phyloP scores from a whole-genome alignment of 1,140 invertebrate species.

The Venturia canescens region DNA sequence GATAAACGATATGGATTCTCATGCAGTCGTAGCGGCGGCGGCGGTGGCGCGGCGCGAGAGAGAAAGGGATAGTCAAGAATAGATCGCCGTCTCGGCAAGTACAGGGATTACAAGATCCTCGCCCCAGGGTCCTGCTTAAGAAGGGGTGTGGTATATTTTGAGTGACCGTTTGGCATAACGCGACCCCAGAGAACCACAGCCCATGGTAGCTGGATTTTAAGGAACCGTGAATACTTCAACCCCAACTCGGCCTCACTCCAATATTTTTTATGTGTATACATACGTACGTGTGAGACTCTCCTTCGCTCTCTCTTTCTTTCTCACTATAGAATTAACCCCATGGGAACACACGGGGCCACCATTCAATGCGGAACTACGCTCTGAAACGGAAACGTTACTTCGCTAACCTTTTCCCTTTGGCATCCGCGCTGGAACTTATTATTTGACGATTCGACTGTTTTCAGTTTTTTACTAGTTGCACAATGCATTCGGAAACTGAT shows the following conservation, averaged over 20 bases:
- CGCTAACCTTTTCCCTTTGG: constrained; percentile 21
- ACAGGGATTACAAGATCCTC: constrained; percentile 58
- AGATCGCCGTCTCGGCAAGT: constrained; percentile 20
- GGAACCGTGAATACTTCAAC: constrained; percentile 73
- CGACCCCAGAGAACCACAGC: constrained; percentile 65
- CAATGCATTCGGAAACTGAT: neutral
- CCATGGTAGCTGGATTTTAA: constrained; percentile 71
- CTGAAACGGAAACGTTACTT: constrained; percentile 51
- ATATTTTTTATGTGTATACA: constrained; percentile 50
- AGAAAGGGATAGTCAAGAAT: neutral
- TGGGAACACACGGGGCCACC: constrained; percentile 63
- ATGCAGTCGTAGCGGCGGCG: neutral
- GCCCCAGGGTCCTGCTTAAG: constrained; percentile 51
- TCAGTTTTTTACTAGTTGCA: neutral
- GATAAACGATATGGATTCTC: constrained; percentile 45
- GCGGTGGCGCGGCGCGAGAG: neutral
- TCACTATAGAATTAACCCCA: constrained; percentile 69
- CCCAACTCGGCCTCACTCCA: constrained; percentile 43
- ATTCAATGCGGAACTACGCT: constrained; percentile 62
- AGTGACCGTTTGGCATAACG: constrained; percentile 72
- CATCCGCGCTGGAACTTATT: neutral
- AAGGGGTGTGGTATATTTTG: constrained; percentile 61
- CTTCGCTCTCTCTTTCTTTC: neutral
- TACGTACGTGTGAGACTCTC: neutral
- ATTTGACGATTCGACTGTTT: constrained; percentile 48